A percentile compares a stretch with the other conserved stretches of the same genome.
phyloP scores from a whole-genome alignment of 2,888 invertebrate genomes.

The Formica aserva region DNA sequence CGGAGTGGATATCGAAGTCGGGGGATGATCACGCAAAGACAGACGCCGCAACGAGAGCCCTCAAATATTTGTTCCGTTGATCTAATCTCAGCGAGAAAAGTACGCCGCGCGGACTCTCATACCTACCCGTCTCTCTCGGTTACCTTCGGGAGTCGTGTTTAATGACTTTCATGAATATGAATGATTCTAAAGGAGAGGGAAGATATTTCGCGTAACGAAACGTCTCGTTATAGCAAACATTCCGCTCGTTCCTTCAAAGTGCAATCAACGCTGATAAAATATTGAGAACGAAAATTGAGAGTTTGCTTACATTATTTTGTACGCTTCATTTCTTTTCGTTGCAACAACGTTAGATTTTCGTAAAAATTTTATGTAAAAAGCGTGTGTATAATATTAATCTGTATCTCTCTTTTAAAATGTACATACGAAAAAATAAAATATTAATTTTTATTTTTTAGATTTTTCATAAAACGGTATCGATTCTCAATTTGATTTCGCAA shows the following conservation, averaged over 20 bases:
- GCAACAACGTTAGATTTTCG: background rate
- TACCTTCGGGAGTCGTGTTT: slow-evolving; percentile 38
- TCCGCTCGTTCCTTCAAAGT: too few species aligned
- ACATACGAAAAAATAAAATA: background rate
- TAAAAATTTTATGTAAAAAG: background rate
- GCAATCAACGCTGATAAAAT: slow-evolving; percentile 19
- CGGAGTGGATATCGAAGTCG: slow-evolving; percentile 40
- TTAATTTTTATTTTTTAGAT: background rate
- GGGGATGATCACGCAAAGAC: slow-evolving; percentile 22
- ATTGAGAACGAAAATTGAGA: slow-evolving; percentile 6
- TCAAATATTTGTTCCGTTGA: slow-evolving; percentile 62
- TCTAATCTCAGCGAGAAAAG: slow-evolving; percentile 44
- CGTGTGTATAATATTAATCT: background rate
- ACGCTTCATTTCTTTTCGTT: background rate
- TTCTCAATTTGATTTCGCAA: slow-evolving; percentile 1
- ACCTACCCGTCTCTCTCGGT: background rate
- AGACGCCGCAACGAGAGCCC: slow-evolving; percentile 29
- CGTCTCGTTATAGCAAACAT: slow-evolving; percentile 14
- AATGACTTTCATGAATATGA: slow-evolving; percentile 54
- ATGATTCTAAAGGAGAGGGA: background rate
- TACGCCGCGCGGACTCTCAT: slow-evolving; percentile 10
- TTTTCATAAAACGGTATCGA: background rate
- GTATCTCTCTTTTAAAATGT: background rate
- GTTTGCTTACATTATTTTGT: slow-evolving; percentile 20
- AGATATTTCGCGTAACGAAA: slow-evolving; percentile 9